Conservation (phyloP, 2,888 invertebrate genomes). For the Agelastica alni region DNA sequence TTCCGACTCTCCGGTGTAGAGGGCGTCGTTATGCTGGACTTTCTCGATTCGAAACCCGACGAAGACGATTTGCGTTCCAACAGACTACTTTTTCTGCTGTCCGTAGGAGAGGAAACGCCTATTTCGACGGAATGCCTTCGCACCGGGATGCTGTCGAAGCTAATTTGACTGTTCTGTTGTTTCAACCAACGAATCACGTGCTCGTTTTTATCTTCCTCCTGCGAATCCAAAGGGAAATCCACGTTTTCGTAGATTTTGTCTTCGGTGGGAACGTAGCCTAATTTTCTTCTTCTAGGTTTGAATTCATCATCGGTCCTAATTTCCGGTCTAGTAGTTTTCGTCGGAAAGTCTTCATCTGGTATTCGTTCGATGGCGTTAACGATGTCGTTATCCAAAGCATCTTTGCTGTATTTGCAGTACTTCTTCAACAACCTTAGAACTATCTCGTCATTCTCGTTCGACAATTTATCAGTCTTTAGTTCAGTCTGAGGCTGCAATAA, state of each 20-base stretch:
- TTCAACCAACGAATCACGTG: slow-evolving; percentile 55
- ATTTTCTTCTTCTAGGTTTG: slow-evolving; percentile 45
- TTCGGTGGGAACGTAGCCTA: slow-evolving; percentile 50
- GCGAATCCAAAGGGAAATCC: slow-evolving; percentile 46
- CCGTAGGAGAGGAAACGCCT: slow-evolving; percentile 47
- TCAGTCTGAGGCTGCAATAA: slow-evolving; percentile 51
- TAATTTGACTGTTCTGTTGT: slow-evolving; percentile 49
- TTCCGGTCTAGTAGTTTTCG: slow-evolving; percentile 30
- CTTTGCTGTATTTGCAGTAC: slow-evolving; percentile 56
- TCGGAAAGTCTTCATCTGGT: slow-evolving; percentile 34
- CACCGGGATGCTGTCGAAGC: slow-evolving; percentile 33
- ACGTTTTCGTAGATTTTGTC: slow-evolving; percentile 55
- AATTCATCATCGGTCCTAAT: slow-evolving; percentile 21
- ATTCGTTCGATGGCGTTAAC: slow-evolving; percentile 52
- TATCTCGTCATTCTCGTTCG: slow-evolving; percentile 54
- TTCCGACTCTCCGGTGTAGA: slow-evolving; percentile 50
- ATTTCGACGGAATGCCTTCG: slow-evolving; percentile 44
- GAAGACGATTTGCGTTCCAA: slow-evolving; percentile 45
- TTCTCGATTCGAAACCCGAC: slow-evolving; percentile 51
- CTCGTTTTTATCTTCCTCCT: slow-evolving; percentile 54
- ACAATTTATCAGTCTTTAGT: slow-evolving; percentile 46
- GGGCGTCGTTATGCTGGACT: slow-evolving; percentile 49
- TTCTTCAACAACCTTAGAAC: slow-evolving; percentile 54
- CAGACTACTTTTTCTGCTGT: slow-evolving; percentile 49
- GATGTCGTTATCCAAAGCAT: slow-evolving; percentile 52